Conservation (phyloP, 2,888 invertebrate genomes). For the Ditula angustiorana region DNA sequence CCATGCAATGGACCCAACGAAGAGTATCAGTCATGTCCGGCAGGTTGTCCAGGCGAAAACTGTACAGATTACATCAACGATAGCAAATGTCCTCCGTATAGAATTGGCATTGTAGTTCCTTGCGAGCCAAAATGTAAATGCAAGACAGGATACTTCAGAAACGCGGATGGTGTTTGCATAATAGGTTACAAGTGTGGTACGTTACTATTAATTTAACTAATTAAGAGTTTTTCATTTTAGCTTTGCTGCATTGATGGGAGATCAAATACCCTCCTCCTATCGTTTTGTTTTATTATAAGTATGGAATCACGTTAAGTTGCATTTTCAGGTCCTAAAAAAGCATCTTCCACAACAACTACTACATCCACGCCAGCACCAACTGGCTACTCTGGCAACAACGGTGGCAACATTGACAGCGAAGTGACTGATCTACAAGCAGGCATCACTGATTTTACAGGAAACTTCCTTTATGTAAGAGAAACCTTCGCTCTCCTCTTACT, state of each 20-base stretch:
- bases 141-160: conserved; percentile 28
- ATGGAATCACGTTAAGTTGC: no score
- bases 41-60: conserved; percentile 40
- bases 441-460: conserved; percentile 21
- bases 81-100: conserved; percentile 31
- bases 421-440: conserved; percentile 19
- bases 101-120: conserved; percentile 30
- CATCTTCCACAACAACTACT: neutral
- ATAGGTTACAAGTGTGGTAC: conserved; percentile 39
- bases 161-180: conserved; percentile 40
- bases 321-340: conserved; percentile 18
- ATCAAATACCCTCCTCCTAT: no score
- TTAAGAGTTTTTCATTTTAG: no score
- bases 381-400: neutral
- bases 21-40: conserved; percentile 39
- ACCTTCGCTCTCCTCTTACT: no score
- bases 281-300: no score
- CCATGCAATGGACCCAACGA: conserved; percentile 42
- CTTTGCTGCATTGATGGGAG: no score
- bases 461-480: conserved; percentile 27
- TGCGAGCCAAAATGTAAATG: conserved; percentile 37
- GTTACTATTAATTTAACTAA: no score
- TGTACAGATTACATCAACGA: conserved; percentile 41
- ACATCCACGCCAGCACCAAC: neutral
- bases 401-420: neutral